Evolutionary conservation across 2,113 vertebrate genomes (phyloP).

Genomic region (Egretta garzetta): DNA sequence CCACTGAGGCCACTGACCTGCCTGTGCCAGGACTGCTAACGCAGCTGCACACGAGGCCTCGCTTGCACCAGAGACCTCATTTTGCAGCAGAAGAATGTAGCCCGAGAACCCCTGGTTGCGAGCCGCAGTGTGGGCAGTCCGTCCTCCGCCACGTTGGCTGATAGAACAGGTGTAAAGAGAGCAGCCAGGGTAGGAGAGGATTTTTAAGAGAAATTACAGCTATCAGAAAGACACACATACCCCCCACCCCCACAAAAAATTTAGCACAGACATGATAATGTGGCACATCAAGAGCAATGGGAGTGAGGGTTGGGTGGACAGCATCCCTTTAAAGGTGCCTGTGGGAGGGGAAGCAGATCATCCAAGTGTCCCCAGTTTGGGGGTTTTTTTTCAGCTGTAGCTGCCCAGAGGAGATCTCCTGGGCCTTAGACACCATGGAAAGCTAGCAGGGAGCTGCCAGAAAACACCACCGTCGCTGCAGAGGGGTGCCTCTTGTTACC

Average conservation of each 20-base stretch:
- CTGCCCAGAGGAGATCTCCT: background rate
- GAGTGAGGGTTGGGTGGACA: background rate
- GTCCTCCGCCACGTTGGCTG: accelerated
- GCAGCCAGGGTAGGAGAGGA: background rate
- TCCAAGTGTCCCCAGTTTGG: background rate
- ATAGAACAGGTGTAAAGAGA: background rate
- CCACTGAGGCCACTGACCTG: background rate
- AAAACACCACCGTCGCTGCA: background rate
- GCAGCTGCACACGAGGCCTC: accelerated
- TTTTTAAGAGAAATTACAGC: background rate
- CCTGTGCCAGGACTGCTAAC: background rate
- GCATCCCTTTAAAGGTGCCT: background rate
- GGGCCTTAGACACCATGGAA: background rate
- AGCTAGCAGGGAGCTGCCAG: background rate
- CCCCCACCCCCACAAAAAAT: too few species aligned
- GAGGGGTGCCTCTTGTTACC: background rate
- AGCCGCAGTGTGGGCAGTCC: background rate
- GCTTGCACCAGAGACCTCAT: background rate
- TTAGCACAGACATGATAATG: background rate
- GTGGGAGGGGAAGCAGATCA: background rate
- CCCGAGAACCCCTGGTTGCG: background rate
- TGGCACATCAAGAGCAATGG: background rate
- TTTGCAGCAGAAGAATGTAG: background rate
- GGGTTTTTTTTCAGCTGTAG: background rate
- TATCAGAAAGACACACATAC: background rate